These are phyloP conservation scores for Emesis furor DNA, from an alignment of 2,888 invertebrate genomes.

Conservation along the genomic window DNA sequence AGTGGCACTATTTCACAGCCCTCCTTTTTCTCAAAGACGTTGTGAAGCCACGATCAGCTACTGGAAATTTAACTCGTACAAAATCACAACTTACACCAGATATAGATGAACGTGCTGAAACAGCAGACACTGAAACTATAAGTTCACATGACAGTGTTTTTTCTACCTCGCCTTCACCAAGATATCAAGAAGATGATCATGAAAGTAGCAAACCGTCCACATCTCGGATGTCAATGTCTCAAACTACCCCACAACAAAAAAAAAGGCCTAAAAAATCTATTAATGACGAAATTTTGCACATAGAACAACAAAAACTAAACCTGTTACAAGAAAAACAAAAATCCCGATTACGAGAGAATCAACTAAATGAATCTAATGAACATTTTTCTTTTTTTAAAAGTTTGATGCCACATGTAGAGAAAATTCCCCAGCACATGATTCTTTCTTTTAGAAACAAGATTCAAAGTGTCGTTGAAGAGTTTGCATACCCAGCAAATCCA, in stretches of 20 bases:
- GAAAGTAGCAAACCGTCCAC: neutral
- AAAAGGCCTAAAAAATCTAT: slow-evolving; percentile 2
- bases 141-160: neutral
- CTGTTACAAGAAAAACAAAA: slow-evolving; percentile 1
- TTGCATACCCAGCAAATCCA: too few relatives aligned
- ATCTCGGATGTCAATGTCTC: neutral
- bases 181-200: neutral
- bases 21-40: neutral
- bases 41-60: neutral
- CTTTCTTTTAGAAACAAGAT: slow-evolving; percentile 14
- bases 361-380: neutral
- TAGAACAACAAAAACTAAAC: slow-evolving; percentile 6
- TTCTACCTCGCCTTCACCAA: neutral
- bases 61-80: neutral
- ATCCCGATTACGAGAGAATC: slow-evolving; percentile 5
- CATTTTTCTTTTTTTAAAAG: slow-evolving; percentile 6
- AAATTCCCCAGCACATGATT: slow-evolving; percentile 15
- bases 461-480: slow-evolving; percentile 11
- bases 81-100: slow-evolving; percentile 9
- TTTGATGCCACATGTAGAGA: neutral
- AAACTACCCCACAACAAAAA: neutral
- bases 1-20: neutral
- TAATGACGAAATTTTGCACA: slow-evolving; percentile 6
- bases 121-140: slow-evolving; percentile 11
- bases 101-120: slow-evolving; percentile 9